Evolutionary conservation across 2,113 vertebrate genomes (phyloP), one percentile per base, ranked within the genome.

Genomic region (Siniperca chuatsi): DNA sequence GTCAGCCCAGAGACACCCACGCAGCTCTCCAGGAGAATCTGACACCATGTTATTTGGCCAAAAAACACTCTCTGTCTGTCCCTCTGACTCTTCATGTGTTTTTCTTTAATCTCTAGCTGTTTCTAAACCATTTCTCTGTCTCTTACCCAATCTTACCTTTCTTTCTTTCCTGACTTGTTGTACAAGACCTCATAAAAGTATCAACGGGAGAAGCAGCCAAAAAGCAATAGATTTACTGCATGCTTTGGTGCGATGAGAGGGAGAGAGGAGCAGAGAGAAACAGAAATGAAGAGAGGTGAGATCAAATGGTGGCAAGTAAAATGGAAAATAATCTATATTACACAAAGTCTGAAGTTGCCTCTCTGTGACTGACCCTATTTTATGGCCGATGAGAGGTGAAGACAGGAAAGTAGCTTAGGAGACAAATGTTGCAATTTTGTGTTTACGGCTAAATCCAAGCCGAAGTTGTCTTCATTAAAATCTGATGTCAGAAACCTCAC

Each of bases 191-290:
- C 37, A 42, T 83, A 77, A 90, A 88, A 86, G 86, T 73, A 87
- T 92, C 87, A 85, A 69, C 78, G 77, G 79, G 50, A 83, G 66
- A 83, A 46, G 79, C 52, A 50, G 80, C 86, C 78, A 81, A 89
- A 88, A 86, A 71, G 69, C 52, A 65, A 71, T 78, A 79, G 72
- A 91, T 88, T 89, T 87, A 88, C 55, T 71, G 86, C 86, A 75
- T 76, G 60, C 81, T 81, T 85, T 79, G 77, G 75, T 74, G n/a
- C 16, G 33, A 70, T 23, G 12, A 23, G 74, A 65, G 44, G 20
- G 42, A 66, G 70, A 76, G 54, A 73, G 46, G 23, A 33, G 66
- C 18, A 65, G 64, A 83, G 71, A 67, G 64, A 33, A 29, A 40
- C 5, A 57, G 35, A 57, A 61, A 54, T 25, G 6, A 50, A 40